Conservation (phyloP, 2,888 invertebrate species). For the Eristalinus sepulchralis region DNA sequence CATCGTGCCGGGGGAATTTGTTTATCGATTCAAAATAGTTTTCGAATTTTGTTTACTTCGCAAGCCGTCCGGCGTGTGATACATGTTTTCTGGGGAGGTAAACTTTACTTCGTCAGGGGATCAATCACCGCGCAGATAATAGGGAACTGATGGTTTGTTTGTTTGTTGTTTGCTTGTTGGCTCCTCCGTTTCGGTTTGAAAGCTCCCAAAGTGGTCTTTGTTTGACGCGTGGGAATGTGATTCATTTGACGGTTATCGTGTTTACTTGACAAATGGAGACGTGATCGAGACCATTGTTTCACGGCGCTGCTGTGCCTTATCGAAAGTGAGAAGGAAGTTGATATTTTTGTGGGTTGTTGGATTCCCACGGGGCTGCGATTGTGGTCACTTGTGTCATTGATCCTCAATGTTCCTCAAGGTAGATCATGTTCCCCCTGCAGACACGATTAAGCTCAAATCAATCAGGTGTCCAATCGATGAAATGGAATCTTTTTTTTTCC, state of each 20-base stretch:
- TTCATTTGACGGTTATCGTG: conserved; percentile 1
- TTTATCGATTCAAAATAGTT: not conserved
- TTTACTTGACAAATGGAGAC: conserved; percentile 2
- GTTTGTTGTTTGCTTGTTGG: not conserved
- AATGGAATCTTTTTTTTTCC: not conserved
- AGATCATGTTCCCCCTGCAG: not conserved
- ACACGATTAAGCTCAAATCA: not conserved
- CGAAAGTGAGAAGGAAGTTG: not conserved
- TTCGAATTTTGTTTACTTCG: not conserved
- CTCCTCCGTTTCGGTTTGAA: not conserved
- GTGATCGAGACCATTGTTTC: not conserved
- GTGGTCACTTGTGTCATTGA: too few relatives aligned
- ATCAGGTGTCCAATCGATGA: not conserved
- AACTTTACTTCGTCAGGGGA: not conserved
- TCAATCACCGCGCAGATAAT: conserved; percentile 8
- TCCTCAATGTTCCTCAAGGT: not conserved
- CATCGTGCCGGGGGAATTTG: not conserved
- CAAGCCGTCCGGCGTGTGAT: not conserved
- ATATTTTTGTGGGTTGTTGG: not conserved
- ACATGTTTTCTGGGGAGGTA: not conserved
- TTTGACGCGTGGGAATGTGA: conserved; percentile 1
- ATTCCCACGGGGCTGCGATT: not conserved
- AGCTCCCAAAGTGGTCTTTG: not conserved
- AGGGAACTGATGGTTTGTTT: conserved; percentile 13
- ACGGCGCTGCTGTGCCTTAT: not conserved